Conservation (phyloP, 2,797 vertebrate species). For the Pangasius krempfi region DNA sequence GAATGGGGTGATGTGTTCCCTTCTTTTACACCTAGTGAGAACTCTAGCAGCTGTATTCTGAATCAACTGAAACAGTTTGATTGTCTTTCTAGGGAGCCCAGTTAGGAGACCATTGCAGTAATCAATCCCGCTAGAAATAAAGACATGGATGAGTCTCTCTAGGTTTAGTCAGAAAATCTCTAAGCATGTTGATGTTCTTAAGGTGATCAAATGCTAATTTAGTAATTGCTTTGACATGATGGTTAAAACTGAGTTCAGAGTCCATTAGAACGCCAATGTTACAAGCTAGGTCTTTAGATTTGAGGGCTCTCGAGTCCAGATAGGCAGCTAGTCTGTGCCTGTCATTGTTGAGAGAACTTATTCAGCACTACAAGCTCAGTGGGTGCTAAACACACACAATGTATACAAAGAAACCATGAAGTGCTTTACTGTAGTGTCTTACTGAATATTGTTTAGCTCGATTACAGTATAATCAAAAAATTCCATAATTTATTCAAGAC, state of each 20-base stretch:
- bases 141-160: background rate
- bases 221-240: background rate
- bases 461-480: background rate
- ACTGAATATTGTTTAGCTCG: background rate
- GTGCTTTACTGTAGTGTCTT: background rate
- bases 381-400: background rate
- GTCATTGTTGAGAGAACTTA: background rate
- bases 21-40: background rate
- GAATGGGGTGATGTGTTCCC: too few species aligned
- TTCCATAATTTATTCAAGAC: background rate
- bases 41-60: background rate
- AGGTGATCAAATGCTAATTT: conserved; percentile 8
- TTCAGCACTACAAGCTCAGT: background rate
- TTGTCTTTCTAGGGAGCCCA: background rate
- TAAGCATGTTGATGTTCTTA: background rate
- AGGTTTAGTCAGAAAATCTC: conserved; percentile 1
- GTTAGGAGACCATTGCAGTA: background rate
- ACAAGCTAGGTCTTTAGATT: background rate
- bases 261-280: background rate
- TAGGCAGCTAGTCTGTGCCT: background rate
- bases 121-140: background rate
- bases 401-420: background rate
- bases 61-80: background rate
- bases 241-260: background rate
- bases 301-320: background rate